Evolutionary conservation across 1,140 invertebrate genomes (phyloP).

Genomic region (Bombus turneri): DNA sequence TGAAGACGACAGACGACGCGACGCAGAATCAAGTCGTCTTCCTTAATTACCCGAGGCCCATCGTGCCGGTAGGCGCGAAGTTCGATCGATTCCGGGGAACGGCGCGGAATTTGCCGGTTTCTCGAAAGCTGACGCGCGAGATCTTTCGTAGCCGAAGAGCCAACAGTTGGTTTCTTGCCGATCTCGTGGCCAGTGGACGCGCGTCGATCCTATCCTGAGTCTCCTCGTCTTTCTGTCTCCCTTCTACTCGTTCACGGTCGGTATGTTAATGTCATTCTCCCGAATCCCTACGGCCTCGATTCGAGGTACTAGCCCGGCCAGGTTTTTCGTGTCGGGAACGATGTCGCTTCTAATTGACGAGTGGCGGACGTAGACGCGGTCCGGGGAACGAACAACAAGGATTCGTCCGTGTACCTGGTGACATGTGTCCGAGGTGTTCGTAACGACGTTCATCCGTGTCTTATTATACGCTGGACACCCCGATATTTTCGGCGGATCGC

Average conservation of each 20-base stretch:
- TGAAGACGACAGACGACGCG: slow-evolving; percentile 51
- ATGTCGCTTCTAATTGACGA: slow-evolving; percentile 80
- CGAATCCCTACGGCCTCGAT: slow-evolving; percentile 71
- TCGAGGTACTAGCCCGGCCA: slow-evolving; percentile 71
- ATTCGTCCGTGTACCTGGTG: slow-evolving; percentile 45
- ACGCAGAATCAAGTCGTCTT: slow-evolving; percentile 55
- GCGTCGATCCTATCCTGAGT: slow-evolving; percentile 1
- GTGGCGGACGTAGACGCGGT: slow-evolving; percentile 61
- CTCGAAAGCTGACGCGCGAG: slow-evolving; percentile 59
- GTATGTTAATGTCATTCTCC: slow-evolving; percentile 79
- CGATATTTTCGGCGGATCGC: slow-evolving; percentile 69
- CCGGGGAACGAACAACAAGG: slow-evolving; percentile 27
- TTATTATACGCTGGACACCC: slow-evolving; percentile 71
- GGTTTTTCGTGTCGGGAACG: slow-evolving; percentile 73
- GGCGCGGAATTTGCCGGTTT: slow-evolving; percentile 67
- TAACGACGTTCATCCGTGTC: slow-evolving; percentile 67
- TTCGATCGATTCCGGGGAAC: slow-evolving; percentile 68
- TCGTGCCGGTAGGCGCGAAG: slow-evolving; percentile 65
- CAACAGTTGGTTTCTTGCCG: slow-evolving; percentile 63
- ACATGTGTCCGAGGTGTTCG: slow-evolving; percentile 77
- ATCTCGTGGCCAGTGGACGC: slow-evolving; percentile 17
- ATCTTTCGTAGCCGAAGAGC: neutral
- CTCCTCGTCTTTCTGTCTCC: neutral
- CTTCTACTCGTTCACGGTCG: slow-evolving; percentile 51
- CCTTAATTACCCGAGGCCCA: slow-evolving; percentile 55